These are phyloP conservation scores for Ceratosolen fusciceps DNA, from an alignment of 1,140 invertebrate genomes.

Conservation along the genomic window DNA sequence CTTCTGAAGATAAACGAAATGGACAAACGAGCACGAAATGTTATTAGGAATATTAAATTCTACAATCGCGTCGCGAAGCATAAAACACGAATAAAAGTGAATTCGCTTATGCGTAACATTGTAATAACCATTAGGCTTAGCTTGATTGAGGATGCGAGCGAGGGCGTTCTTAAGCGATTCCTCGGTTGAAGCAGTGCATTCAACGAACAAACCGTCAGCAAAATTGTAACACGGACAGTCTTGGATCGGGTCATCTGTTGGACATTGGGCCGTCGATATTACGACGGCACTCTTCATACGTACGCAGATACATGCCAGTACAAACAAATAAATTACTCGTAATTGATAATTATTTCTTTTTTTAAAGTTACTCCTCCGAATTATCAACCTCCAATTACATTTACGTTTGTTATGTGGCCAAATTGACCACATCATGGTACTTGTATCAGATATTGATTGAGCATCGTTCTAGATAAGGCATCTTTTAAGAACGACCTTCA, in stretches of 20 bases:
- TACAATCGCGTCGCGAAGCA: too few species aligned
- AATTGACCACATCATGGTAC: conserved; percentile 63
- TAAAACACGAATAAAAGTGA: too few species aligned
- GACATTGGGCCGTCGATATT: conserved; percentile 56
- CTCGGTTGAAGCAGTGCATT: conserved; percentile 84
- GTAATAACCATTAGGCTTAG: conserved; percentile 50
- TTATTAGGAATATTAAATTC: too few species aligned
- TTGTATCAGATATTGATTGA: conserved; percentile 48
- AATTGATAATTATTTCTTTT: background rate
- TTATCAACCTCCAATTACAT: conserved; percentile 33
- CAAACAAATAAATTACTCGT: background rate
- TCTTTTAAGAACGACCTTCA: background rate
- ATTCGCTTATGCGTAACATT: background rate
- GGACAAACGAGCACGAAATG: too few species aligned
- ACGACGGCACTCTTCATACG: background rate
- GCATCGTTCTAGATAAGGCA: conserved; percentile 52
- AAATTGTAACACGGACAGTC: conserved; percentile 90
- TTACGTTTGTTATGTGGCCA: conserved; percentile 61
- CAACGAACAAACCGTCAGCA: conserved; percentile 89
- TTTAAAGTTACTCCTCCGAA: background rate
- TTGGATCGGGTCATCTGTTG: conserved; percentile 59
- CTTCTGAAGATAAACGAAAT: too few species aligned
- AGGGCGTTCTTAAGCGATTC: conserved; percentile 72
- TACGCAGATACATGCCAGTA: background rate
- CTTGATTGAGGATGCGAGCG: conserved; percentile 68